phyloP scores from a whole-genome alignment of 2,888 invertebrate species.

The Chalcosyrphus nemorum region DNA sequence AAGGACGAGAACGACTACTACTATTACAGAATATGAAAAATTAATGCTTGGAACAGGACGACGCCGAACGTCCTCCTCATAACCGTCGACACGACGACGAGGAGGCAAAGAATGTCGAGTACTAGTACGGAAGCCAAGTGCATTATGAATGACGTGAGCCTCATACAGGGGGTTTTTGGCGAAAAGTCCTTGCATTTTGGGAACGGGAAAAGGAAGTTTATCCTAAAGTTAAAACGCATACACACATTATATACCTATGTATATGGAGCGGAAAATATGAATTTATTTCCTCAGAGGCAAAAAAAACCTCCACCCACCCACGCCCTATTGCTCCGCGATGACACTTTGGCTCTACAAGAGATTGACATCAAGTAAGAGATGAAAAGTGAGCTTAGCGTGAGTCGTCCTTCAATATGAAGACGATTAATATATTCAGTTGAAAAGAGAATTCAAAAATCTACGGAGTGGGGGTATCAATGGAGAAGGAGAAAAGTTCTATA shows the following conservation, averaged over 20 bases:
- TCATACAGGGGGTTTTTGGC: not conserved
- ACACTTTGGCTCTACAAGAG: too few species aligned
- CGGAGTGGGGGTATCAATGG: too few species aligned
- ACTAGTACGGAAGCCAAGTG: slow-evolving; percentile 32
- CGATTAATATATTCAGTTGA: too few species aligned
- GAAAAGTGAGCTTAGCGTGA: too few species aligned
- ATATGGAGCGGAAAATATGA: slow-evolving; percentile 60
- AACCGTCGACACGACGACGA: not conserved
- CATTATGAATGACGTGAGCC: slow-evolving; percentile 49
- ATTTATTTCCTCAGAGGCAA: slow-evolving; percentile 31
- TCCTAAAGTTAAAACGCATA: slow-evolving; percentile 52
- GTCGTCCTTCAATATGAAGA: too few species aligned
- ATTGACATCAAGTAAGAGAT: too few species aligned
- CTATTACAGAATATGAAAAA: slow-evolving; percentile 48
- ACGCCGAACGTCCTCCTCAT: not conserved
- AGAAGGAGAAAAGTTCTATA: too few species aligned
- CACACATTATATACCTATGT: slow-evolving; percentile 36
- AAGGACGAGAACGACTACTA: slow-evolving; percentile 11
- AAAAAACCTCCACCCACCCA: too few species aligned
- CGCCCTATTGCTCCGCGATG: too few species aligned
- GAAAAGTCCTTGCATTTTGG: slow-evolving; percentile 27
- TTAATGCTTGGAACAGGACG: slow-evolving; percentile 43
- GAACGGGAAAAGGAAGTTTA: slow-evolving; percentile 33
- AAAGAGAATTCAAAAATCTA: too few species aligned
- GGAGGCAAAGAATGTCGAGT: slow-evolving; percentile 14